phyloP scores from a whole-genome alignment of 2,888 invertebrate species.

The Aphodius sticticus region DNA sequence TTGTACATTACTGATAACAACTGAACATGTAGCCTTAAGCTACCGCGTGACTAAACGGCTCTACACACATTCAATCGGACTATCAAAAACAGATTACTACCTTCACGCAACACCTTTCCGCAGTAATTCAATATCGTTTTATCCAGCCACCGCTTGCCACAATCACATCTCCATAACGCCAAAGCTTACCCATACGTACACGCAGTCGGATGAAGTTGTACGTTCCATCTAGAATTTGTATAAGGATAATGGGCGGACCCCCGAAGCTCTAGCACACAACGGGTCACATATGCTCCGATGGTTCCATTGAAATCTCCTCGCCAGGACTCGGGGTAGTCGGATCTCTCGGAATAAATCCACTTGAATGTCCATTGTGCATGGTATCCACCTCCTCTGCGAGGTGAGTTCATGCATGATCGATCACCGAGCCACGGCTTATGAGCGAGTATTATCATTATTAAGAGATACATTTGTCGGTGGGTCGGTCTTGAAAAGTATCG shows the following conservation, averaged over 20 bases:
- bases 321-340: neutral
- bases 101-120: neutral
- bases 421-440: neutral
- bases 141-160: neutral
- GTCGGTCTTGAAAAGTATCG: neutral
- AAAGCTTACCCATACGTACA: neutral
- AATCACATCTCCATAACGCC: neutral
- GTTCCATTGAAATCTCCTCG: neutral
- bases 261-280: neutral
- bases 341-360: neutral
- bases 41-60: neutral
- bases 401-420: neutral
- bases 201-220: neutral
- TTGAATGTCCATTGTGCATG: neutral
- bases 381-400: neutral
- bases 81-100: neutral
- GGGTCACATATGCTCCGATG: neutral
- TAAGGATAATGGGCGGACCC: constrained; percentile 4
- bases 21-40: neutral
- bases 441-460: neutral
- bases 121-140: neutral
- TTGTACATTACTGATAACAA: neutral
- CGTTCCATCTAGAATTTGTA: neutral
- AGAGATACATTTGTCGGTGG: constrained; percentile 4
- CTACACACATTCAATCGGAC: neutral